Conservation (phyloP, 2,797 vertebrate genomes). For the Lindbergichthys nudifrons region DNA sequence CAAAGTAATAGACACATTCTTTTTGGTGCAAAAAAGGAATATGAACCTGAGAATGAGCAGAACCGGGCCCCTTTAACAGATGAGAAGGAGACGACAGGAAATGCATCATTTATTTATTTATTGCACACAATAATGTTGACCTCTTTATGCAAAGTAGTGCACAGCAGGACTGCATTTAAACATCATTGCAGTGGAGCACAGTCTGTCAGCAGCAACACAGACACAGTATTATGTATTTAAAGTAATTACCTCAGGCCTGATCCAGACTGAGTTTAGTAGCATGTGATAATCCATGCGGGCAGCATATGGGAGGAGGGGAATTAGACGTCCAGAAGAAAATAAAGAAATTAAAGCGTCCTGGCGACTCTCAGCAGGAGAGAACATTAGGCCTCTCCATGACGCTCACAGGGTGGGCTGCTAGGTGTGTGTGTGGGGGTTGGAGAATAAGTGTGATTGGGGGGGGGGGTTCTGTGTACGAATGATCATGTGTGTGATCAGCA, state of each 20-base stretch:
- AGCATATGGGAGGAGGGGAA: conserved; percentile 81
- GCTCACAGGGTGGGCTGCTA: conserved; percentile 17
- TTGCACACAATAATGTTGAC: conserved; percentile 7
- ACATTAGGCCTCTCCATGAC: conserved; percentile 37
- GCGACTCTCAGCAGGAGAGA: conserved; percentile 53
- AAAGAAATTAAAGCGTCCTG: conserved; percentile 73
- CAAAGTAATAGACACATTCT: too few relatives aligned
- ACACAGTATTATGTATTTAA: conserved; percentile 76
- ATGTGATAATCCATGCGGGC: conserved; percentile 81
- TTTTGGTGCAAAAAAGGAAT: too few relatives aligned
- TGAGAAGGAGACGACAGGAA: neutral
- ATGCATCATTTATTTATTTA: neutral
- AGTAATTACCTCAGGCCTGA: conserved; percentile 83
- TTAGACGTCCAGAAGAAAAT: conserved; percentile 78
- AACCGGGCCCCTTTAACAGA: neutral
- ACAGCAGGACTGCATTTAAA: conserved; percentile 39
- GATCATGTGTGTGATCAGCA: conserved; percentile 21
- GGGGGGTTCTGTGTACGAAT: conserved; percentile 12
- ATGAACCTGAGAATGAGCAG: too few relatives aligned
- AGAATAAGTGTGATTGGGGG: conserved; percentile 1
- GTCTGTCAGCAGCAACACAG: conserved; percentile 36
- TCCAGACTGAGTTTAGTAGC: conserved; percentile 76
- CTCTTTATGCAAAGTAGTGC: conserved; percentile 4
- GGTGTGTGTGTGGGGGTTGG: neutral
- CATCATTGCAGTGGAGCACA: conserved; percentile 17